Base-by-base conservation (phyloP, 2,113 vertebrate species). In the Falcunculus frontatus region DNA sequence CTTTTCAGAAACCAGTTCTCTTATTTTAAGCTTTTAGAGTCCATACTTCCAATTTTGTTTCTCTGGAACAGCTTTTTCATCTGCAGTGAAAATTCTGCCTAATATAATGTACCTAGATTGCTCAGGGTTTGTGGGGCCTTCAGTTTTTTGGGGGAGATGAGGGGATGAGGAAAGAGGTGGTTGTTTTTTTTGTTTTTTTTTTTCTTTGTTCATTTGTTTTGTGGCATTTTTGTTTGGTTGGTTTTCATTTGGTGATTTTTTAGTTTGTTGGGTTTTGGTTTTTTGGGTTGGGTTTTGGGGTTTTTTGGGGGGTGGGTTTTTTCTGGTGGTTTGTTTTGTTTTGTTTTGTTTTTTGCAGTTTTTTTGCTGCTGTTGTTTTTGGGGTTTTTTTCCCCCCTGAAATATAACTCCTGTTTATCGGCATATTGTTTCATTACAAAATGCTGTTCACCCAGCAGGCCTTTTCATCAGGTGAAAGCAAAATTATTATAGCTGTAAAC, bases 401-500 rank as follows among this genome's bases (percentile, higher is more conserved):
- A 72, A 22, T 63, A 8, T 79, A 91, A 73, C 33, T 95, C 30
- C 69, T 75, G 25, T 47, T 73, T 73, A 69, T 85, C 81, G 20
- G 7, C 27, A 30, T 81, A 60, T 41, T 74, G 57, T 56, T 84
- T 62, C 41, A 77, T 87, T 76, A 57, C 18, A 55, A 84, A 95
- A 79, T 80, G 16, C 18, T 75, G 7, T 78, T 95, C 41, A 62
- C 26, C 23, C 32, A 84, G 13, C 9, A 72, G 41, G 29, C 16
- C 11, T 82, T 91, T 84, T 67, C 39, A 56, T n/a, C 37, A 55
- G 32, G 19, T 52, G 50, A 78, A 89, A 75, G 22, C 9, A 86
- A 88, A 88, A 75, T 90, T 88, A 89, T 89, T 91, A 65, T 17
- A 67, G 25, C 30, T 91, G 32, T 92, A 86, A 96, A 92, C 27